Base-by-base conservation (phyloP, 2,113 vertebrate genomes). In the Rhodinocichla rosea region DNA sequence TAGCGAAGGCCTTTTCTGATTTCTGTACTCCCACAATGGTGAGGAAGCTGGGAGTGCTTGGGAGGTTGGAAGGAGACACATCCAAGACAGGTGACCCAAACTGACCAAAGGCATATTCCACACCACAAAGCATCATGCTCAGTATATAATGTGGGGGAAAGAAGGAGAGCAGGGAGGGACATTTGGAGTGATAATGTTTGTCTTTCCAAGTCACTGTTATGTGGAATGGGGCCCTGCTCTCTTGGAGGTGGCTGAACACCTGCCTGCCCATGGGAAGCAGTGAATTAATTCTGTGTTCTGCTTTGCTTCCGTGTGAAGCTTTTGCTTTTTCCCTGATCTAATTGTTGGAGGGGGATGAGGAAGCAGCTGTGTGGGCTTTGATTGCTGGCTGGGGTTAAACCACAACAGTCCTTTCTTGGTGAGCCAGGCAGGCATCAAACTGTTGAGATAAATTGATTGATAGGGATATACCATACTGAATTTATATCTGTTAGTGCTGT, bases 21-120 rank as follows among this genome's bases (percentile, higher is more conserved):
- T 37, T 87, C 7, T 5, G 0, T 2, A 28, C 8, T 22, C 18
- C 4, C 15, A 12, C 1, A 1, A 0, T 27, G 37, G 16, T 16
- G 35, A 35, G 21, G 32, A 42, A 26, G 1, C 1, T 68, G 27
- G 27, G 7, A 3, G 5, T 59, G 0, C 7, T 3, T 76, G 21
- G 44, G 26, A 50, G 11, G 2, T 0, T 52, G 33, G 53, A 15
- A 69, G 37, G 6, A 52, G 45, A 39, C 6, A 44, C 26, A 44
- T 8, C 18, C 1, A 2, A 33, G 9, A 52, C 17, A 27, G 14
- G 14, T 37, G 33, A 60, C 18, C 37, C 53, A 33, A 32, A 21
- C 2, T 27, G 32, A 22, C 9, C 14, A 44, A 59, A 86, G 32
- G 17, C 1, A 18, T 68, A 32, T 59, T 59, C 52, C 53, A 77